Conservation (phyloP, 2,888 invertebrate genomes). For the Euspilapteryx auroguttella region DNA sequence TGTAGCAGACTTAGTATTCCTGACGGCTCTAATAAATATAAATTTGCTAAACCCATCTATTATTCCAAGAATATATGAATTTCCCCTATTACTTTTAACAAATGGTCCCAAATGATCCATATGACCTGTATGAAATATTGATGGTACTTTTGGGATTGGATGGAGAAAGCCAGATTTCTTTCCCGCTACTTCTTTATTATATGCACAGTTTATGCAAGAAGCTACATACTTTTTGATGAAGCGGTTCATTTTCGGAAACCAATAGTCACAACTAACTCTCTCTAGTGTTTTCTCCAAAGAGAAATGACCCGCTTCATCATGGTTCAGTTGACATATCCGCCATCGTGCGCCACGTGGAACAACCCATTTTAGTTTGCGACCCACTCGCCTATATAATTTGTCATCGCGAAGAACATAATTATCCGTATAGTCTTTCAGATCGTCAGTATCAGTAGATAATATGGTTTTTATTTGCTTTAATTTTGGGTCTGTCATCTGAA, state of each 20-base stretch:
- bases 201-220: slow-evolving; percentile 8
- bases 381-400: background rate
- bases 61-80: slow-evolving; percentile 7
- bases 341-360: slow-evolving; percentile 8
- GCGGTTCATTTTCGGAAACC: slow-evolving; percentile 9
- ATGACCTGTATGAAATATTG: slow-evolving; percentile 7
- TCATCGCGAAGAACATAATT: background rate
- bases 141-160: slow-evolving; percentile 7
- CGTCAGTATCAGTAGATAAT: background rate
- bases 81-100: slow-evolving; percentile 7
- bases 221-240: slow-evolving; percentile 9
- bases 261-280: slow-evolving; percentile 6
- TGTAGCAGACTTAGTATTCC: slow-evolving; percentile 5
- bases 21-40: slow-evolving; percentile 5
- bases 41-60: slow-evolving; percentile 9
- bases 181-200: slow-evolving; percentile 5
- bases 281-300: slow-evolving; percentile 8
- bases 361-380: slow-evolving; percentile 5
- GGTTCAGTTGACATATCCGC: slow-evolving; percentile 7
- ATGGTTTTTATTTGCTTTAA: background rate
- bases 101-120: slow-evolving; percentile 10
- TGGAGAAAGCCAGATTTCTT: slow-evolving; percentile 7
- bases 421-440: background rate
- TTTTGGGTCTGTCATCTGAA: background rate
- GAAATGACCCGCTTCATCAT: slow-evolving; percentile 10